Evolutionary conservation across 2,113 vertebrate genomes (phyloP).

Genomic region (Gambusia holbrooki): DNA sequence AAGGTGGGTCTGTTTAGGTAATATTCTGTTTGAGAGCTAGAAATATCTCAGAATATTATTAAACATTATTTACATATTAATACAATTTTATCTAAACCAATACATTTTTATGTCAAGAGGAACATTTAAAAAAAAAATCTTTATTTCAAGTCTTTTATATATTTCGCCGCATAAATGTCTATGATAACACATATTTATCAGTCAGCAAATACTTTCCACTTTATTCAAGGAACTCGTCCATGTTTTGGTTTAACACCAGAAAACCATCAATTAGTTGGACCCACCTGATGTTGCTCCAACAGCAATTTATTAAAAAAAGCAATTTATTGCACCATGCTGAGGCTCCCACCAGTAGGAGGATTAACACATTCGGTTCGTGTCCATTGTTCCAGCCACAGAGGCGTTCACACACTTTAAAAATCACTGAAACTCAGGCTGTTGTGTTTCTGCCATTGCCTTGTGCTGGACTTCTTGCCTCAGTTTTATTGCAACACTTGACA

Average conservation of each 20-base stretch:
- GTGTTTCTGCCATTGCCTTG: too few relatives aligned
- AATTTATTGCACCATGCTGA: background rate
- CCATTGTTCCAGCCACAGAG: background rate
- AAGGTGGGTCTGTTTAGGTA: background rate
- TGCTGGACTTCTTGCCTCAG: too few relatives aligned
- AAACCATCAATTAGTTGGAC: background rate
- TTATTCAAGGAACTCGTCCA: background rate
- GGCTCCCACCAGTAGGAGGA: background rate
- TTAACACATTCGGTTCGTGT: background rate
- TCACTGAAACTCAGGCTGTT: background rate
- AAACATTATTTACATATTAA: background rate
- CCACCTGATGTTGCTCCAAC: background rate
- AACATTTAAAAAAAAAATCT: too few relatives aligned
- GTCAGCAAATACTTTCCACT: background rate
- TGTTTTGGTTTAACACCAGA: background rate
- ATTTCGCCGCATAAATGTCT: too few relatives aligned
- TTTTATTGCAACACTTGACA: background rate
- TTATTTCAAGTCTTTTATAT: too few relatives aligned
- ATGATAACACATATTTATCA: background rate
- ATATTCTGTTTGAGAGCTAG: background rate
- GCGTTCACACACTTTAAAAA: background rate
- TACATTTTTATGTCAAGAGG: too few relatives aligned
- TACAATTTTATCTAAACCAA: background rate
- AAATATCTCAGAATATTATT: background rate
- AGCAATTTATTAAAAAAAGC: background rate